A percentile compares a stretch with the other conserved stretches of the same genome.
Conservation (phyloP, 2,113 vertebrate species). For the Phyllostomus discolor region DNA sequence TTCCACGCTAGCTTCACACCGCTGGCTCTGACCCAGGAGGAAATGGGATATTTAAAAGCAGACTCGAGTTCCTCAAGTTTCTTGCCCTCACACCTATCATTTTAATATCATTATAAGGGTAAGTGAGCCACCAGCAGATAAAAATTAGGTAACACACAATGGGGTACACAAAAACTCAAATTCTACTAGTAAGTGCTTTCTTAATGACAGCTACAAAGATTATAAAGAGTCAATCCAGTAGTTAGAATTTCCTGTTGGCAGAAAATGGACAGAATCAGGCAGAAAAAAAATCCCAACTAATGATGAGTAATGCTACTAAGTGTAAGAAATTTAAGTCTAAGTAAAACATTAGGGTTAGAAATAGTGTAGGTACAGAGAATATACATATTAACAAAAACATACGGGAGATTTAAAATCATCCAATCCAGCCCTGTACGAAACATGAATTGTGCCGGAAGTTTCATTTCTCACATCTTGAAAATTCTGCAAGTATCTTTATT, state of each 20-base stretch:
- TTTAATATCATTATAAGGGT: conserved; percentile 19
- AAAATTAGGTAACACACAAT: conserved; percentile 2
- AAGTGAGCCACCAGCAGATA: neutral
- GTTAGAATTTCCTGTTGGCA: neutral
- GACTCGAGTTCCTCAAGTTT: neutral
- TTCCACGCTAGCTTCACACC: neutral
- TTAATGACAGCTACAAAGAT: neutral
- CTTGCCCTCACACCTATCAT: neutral
- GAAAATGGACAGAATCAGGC: neutral
- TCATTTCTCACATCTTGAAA: neutral
- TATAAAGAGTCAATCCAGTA: neutral
- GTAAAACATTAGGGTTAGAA: neutral
- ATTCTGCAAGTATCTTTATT: neutral
- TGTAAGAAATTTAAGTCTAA: neutral
- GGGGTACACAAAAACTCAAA: neutral
- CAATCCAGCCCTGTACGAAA: neutral
- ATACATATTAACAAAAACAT: neutral
- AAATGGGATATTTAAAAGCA: neutral
- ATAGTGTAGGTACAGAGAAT: neutral
- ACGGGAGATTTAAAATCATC: neutral
- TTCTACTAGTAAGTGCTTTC: neutral
- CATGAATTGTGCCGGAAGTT: neutral
- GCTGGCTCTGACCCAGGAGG: neutral
- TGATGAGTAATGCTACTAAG: neutral
- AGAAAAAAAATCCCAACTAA: neutral